A percentile compares a stretch with the other conserved stretches of the same genome.
Conservation (phyloP, 2,888 invertebrate genomes). For the Coelopa pilipes region DNA sequence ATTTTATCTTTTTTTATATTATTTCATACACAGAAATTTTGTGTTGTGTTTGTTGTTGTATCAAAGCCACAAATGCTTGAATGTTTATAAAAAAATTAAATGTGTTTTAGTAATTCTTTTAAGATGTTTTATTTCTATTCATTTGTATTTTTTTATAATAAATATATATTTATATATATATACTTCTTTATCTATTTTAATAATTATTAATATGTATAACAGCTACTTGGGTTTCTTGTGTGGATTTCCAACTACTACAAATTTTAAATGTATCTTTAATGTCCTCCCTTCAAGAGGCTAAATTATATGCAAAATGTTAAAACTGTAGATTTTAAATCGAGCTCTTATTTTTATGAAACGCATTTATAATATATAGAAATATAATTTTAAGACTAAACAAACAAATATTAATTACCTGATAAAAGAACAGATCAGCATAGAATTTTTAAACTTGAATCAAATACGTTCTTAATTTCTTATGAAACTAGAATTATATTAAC, state of each 20-base stretch:
- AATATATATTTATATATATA: slow-evolving; percentile 22
- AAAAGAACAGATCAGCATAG: background rate
- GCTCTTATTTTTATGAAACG: background rate
- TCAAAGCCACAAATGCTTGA: slow-evolving; percentile 12
- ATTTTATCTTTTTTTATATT: slow-evolving; percentile 14
- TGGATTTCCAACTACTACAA: slow-evolving; percentile 13
- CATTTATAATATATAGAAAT: background rate
- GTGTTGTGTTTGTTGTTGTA: slow-evolving; percentile 3
- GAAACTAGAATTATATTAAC: too few relatives aligned
- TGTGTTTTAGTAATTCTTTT: background rate
- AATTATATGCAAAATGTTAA: background rate
- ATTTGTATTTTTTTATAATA: slow-evolving; percentile 25
- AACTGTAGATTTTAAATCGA: background rate
- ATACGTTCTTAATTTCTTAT: too few relatives aligned
- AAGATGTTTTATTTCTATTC: background rate
- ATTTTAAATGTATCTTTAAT: slow-evolving; percentile 1
- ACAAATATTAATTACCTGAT: too few relatives aligned
- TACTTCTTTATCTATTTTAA: slow-evolving; percentile 3
- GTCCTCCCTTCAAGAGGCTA: background rate
- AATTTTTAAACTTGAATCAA: background rate
- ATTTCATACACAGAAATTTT: slow-evolving; percentile 4
- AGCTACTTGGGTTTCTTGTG: slow-evolving; percentile 25
- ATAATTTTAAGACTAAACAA: background rate
- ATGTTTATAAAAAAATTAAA: slow-evolving; percentile 26
- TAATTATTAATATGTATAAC: slow-evolving; percentile 24